These are phyloP conservation scores for Orycteropus afer DNA, from an alignment of 2,113 vertebrate genomes.

Conservation along the genomic window DNA sequence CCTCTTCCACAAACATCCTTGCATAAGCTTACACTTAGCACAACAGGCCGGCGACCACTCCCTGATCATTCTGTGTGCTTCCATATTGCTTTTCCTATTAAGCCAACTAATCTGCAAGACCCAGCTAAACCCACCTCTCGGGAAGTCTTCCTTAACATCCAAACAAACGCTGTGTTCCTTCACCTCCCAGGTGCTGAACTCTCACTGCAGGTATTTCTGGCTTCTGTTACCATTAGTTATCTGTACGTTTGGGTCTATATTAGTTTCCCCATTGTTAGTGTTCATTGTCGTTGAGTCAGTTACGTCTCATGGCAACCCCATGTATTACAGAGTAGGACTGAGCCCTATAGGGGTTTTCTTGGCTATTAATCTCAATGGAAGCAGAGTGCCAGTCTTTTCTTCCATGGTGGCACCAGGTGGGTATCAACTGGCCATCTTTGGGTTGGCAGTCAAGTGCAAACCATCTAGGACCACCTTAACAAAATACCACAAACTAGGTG, in stretches of 20 bases:
- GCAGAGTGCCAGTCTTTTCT: neutral
- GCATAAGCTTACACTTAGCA: no score
- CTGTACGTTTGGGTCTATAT: neutral
- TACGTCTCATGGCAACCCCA: neutral
- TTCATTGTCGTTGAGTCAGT: neutral
- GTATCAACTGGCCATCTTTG: no score
- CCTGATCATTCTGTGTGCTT: neutral
- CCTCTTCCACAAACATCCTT: neutral
- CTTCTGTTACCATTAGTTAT: rapidly evolving
- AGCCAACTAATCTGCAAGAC: neutral
- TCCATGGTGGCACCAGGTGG: neutral
- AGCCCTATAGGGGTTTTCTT: no score
- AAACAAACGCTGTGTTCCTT: neutral
- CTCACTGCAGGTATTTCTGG: neutral
- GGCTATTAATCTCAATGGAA: no score
- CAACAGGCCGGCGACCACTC: neutral
- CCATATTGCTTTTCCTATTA: rapidly evolving
- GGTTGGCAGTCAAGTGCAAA: no score
- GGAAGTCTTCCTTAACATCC: neutral
- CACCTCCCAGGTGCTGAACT: neutral
- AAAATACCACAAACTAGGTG: neutral
- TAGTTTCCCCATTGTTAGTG: neutral
- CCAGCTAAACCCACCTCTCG: neutral
- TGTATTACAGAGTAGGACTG: neutral
- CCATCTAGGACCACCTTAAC: no score